Conservation (phyloP, 2,797 vertebrate genomes). For the Luscinia luscinia region DNA sequence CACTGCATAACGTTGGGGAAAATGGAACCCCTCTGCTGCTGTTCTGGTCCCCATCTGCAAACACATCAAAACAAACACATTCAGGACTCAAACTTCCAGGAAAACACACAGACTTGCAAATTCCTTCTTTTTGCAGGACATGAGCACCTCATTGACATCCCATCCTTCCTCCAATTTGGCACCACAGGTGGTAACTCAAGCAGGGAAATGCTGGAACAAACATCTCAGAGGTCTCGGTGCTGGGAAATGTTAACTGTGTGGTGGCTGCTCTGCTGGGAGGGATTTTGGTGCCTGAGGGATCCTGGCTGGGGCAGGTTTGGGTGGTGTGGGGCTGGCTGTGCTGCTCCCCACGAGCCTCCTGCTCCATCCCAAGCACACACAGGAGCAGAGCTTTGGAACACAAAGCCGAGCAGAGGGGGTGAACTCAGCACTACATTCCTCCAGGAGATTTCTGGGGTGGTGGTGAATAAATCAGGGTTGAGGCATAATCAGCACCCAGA, state of each 20-base stretch:
- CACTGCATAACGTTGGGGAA: rapidly evolving
- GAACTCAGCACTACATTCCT: neutral
- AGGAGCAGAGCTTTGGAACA: neutral
- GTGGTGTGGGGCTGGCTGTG: neutral
- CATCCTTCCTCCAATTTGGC: neutral
- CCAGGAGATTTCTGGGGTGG: neutral
- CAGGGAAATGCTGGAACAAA: neutral
- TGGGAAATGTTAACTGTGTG: neutral
- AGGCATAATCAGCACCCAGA: neutral
- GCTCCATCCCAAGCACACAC: rapidly evolving
- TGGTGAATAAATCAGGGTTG: rapidly evolving
- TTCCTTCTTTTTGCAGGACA: neutral
- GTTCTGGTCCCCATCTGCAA: neutral
- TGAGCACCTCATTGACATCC: neutral
- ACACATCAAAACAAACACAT: neutral
- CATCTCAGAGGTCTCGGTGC: neutral
- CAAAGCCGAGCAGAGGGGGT: neutral
- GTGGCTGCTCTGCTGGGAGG: neutral
- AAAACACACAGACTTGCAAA: neutral
- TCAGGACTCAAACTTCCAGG: neutral
- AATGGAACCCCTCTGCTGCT: neutral
- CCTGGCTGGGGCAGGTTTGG: rapidly evolving
- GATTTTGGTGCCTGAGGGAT: neutral
- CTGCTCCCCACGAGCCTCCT: neutral
- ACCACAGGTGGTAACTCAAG: neutral